Base-by-base conservation (phyloP, 1,140 invertebrate species). In the Apis laboriosa region DNA sequence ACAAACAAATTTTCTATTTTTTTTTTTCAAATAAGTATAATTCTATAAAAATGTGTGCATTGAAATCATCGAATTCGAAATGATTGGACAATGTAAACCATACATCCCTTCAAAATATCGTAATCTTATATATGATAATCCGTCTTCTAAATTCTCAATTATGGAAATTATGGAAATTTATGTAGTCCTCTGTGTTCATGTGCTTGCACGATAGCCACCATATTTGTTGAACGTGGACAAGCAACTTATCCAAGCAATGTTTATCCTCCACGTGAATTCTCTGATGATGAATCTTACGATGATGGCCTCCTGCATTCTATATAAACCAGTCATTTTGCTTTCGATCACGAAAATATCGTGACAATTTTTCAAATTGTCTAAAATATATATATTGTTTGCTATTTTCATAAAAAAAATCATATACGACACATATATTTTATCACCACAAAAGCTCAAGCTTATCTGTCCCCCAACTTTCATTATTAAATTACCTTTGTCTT, bases 151-250 rank as follows among this genome's bases (percentile, higher is more conserved):
- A 51, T 53, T 80, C 71, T 43, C 19, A 24, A 5, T 24, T n/a
- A 19, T 73, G 70, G 28, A 55, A 64, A 56, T 64, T 74, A 80
- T 80, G 78, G 17, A 74, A 74, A 80, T 80, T 71, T 19, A n/a
- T 21, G 60, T 74, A 55, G 55, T 60, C 21, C 24, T 7, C 17
- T 9, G 15, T 56, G 43, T 58, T 43, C 53, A 49, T 43, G 64
- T 43, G 64, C 53, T 66, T 58, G 53, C 77, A 43, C n/a, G 61
- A 66, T 75, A 75, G 15, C 58, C 68, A 28, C 71, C 49, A 66
- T 75, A 80, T 73, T 80, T 80, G 78, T 66, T 56, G 72, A 80
- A 66, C 72, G 58, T 66, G 71, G 61, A 64, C 72, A 58, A 49
- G 24, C 56, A 79, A 79, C 24, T 63, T 24, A 24, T 24, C 24